These are phyloP conservation scores for Eurystomus gularis DNA, from an alignment of 2,113 vertebrate genomes.

Conservation along the genomic window DNA sequence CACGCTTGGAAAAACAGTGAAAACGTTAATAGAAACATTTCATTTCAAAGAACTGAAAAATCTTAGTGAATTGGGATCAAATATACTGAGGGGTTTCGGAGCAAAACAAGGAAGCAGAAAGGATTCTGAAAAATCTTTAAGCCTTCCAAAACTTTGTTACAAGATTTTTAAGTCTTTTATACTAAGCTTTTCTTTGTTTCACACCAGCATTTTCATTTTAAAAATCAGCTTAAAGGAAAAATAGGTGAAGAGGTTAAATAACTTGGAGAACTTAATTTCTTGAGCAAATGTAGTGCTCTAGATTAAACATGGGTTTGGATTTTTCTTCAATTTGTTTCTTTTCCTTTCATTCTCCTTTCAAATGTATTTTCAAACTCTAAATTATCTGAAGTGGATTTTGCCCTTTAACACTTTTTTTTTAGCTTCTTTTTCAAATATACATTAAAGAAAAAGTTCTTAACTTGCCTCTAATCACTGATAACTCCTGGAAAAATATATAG, in stretches of 20 bases:
- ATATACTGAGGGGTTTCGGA: background rate
- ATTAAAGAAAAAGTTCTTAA: background rate
- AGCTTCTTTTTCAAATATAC: background rate
- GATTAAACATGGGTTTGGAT: background rate
- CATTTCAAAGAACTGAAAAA: background rate
- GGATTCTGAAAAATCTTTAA: background rate
- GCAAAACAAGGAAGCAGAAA: background rate
- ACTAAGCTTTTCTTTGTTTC: slow-evolving; percentile 4
- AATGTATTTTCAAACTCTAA: slow-evolving; percentile 10
- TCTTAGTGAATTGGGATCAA: background rate
- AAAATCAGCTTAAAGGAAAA: slow-evolving; percentile 12
- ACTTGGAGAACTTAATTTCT: slow-evolving; percentile 9
- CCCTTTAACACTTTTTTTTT: background rate
- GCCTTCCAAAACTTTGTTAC: background rate
- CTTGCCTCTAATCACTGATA: background rate
- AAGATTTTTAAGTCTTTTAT: background rate
- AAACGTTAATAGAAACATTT: background rate
- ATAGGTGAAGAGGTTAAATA: slow-evolving; percentile 39
- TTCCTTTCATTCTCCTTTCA: slow-evolving; percentile 25
- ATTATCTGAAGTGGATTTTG: slow-evolving; percentile 28
- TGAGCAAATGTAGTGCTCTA: slow-evolving; percentile 22
- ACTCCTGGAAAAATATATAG: background rate
- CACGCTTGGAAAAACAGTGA: background rate
- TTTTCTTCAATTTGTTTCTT: slow-evolving; percentile 21
- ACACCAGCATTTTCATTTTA: background rate